These are phyloP conservation scores for Hoplodrina blanda DNA, from an alignment of 2,888 invertebrate species.

Conservation along the genomic window DNA sequence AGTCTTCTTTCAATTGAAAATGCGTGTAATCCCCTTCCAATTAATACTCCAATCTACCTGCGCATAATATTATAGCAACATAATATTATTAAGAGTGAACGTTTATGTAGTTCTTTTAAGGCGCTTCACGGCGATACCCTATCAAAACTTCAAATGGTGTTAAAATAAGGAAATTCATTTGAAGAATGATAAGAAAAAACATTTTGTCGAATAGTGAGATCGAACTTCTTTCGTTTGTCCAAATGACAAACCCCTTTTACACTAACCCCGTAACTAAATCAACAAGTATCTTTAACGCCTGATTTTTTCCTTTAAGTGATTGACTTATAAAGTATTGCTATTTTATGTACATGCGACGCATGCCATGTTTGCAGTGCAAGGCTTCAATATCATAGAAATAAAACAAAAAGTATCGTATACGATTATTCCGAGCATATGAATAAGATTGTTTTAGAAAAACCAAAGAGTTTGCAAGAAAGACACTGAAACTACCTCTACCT, in stretches of 20 bases:
- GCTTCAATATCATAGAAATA: too few species aligned
- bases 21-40: too few species aligned
- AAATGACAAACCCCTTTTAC: neutral
- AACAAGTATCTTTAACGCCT: neutral
- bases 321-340: conserved; percentile 1
- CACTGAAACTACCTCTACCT: too few species aligned
- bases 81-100: neutral
- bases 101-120: neutral
- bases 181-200: neutral
- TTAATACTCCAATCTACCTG: neutral
- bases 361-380: too few species aligned
- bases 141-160: neutral
- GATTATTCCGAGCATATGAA: too few species aligned
- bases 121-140: neutral
- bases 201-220: neutral
- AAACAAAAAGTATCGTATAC: too few species aligned
- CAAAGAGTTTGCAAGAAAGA: too few species aligned
- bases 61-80: conserved; percentile 7
- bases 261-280: too few species aligned
- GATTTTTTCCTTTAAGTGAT: neutral
- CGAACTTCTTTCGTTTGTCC: neutral
- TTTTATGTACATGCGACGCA: too few species aligned
- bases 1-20: too few species aligned
- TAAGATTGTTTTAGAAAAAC: too few species aligned
- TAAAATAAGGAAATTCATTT: neutral